Base-by-base conservation (phyloP, 2,797 vertebrate genomes). In the Lophura swinhoii region DNA sequence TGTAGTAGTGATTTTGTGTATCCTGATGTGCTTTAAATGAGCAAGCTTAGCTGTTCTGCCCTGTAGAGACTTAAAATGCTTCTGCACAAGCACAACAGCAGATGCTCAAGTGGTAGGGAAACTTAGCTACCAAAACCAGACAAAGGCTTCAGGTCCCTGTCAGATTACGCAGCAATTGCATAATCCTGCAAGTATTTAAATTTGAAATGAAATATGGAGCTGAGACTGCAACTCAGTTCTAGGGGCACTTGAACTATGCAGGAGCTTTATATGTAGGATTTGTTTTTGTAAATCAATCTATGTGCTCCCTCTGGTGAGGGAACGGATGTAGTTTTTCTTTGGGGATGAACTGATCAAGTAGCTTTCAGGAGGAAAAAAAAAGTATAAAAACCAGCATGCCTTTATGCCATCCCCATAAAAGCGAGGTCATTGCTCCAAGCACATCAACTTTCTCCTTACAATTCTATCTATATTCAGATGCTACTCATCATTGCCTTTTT, bases 221-320 rank as follows among this genome's bases (percentile, higher is more conserved):
- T 49, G 37, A 31, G n/a, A 64, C 53, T 55, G 33, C 43, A 81
- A 4, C 22, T 5, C 20, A 9, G 2, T 41, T 70, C n/a, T 62
- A 51, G n/a, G 59, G 17, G 22, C 24, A 58, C 12, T 70, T 62
- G 11, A 67, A 6, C 31, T 66, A 22, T 68, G 41, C 22, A 28
- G 55, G 44, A 86, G 77, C 35, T 41, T 31, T 5, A 2, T 4
- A 28, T 29, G 18, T 63, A 20, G 39, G 12, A 28, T 49, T 4
- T 1, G 5, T 48, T 18, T 39, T 59, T 44, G 8, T 4, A 20
- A 68, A 48, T 64, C 28, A 35, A 53, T 58, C 0, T 3, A 3
- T 56, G 55, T 51, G 39, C 8, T 7, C 13, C 15, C 39, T 64
- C 12, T 4, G 51, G 14, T 14, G 44, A 14, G 39, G 13, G 8